Base-by-base conservation (phyloP, 2,797 vertebrate species). In the Clarias platycephalus region DNA sequence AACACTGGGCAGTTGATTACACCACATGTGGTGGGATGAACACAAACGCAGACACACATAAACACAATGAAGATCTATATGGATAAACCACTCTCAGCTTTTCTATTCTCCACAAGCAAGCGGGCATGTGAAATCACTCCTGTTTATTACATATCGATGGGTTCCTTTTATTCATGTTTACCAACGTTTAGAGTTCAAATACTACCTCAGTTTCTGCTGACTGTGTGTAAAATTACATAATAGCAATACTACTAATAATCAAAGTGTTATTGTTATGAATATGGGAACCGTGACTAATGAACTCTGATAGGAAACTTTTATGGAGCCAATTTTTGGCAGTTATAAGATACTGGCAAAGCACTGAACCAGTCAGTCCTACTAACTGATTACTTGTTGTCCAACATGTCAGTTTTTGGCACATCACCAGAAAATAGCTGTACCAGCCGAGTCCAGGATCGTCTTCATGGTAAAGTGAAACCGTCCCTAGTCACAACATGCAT, bases 1-100 rank as follows among this genome's bases (percentile, higher is more conserved):
- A 76, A 44, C 80, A 84, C 72, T 67, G 85, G 85, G 79, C 71
- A 49, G 70, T 81, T 79, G 85, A 87, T 85, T 55, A 76, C 55
- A 13, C 28, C 62, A 55, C 79, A 82, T 82, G 67, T 71, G 79
- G 81, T 80, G 53, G 58, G 37, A 88, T 60, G 63, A 82, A 86
- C 77, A 78, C 66, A 79, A n/a, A 63, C 68, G 81, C 34, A 68
- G 0, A 74, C 8, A 72, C 20, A 60, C 81, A 67, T 31, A 83
- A 49, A 62, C 57, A 78, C 31, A 40, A 15, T 37, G 10, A 10
- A 24, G 22, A 62, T n/a, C 57, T 63, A 15, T 79, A 79, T 24
- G 16, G 76, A 79, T 79, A 63, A 79, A 40, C 76, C 34, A 26
- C 31, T 60, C 20, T 34, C 31, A 37, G 55, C 10, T 44, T 26